These are phyloP conservation scores for Exocentrus adspersus DNA, from an alignment of 2,888 invertebrate species.

Conservation along the genomic window DNA sequence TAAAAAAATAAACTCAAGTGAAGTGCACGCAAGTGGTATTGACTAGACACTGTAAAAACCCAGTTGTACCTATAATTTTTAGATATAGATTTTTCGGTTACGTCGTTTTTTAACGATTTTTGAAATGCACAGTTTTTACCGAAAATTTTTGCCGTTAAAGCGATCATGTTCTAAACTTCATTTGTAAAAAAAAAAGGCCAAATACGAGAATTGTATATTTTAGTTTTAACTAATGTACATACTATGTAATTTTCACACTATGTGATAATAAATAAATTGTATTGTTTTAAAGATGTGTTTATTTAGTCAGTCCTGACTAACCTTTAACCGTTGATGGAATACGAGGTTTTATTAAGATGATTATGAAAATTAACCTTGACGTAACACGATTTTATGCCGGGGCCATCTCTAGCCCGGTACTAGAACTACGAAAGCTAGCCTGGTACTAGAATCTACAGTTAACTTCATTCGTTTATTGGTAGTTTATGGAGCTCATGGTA, in stretches of 20 bases:
- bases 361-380: no score
- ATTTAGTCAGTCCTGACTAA: no score
- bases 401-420: no score
- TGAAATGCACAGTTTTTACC: conserved; percentile 46
- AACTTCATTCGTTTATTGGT: no score
- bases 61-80: conserved; percentile 27
- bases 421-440: no score
- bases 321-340: no score
- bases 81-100: conserved; percentile 23
- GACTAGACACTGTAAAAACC: conserved; percentile 26
- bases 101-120: conserved; percentile 19
- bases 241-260: conserved; percentile 53
- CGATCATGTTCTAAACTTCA: conserved; percentile 49
- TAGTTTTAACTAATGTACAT: conserved; percentile 47
- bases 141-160: conserved; percentile 33
- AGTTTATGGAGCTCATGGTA: no score
- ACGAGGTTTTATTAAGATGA: no score
- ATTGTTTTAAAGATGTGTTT: conserved; percentile 40
- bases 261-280: conserved; percentile 52
- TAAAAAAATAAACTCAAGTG: conserved; percentile 30
- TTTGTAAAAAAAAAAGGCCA: conserved; percentile 42
- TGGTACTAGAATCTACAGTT: no score
- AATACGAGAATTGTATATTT: conserved; percentile 49
- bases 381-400: no score
- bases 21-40: conserved; percentile 29